Percentiles rank a stretch among this genome's conserved stretches.
Evolutionary conservation across 2,888 invertebrate species (phyloP).

Genomic region (Drosophila paramelanica): DNA sequence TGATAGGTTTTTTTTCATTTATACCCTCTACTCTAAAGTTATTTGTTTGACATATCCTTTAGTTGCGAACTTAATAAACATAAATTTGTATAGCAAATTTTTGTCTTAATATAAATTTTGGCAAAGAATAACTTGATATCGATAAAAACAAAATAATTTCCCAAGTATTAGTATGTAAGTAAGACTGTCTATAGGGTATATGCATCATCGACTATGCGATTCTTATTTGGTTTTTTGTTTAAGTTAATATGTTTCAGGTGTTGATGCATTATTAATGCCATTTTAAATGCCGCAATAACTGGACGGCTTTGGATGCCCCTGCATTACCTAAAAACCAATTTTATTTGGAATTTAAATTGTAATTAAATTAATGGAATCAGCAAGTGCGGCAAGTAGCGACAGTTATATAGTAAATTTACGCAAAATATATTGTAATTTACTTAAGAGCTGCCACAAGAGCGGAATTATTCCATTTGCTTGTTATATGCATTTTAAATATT

Average conservation of each 20-base stretch:
- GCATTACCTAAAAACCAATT: constrained; percentile 61
- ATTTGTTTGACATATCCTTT: background rate
- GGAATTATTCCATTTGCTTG: constrained; percentile 54
- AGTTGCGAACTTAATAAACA: too few relatives aligned
- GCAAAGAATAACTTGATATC: too few relatives aligned
- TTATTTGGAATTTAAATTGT: constrained; percentile 73
- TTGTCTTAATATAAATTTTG: too few relatives aligned
- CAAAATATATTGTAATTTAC: constrained; percentile 68
- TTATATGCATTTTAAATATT: constrained; percentile 46
- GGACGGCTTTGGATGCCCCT: constrained; percentile 27
- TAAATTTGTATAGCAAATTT: too few relatives aligned
- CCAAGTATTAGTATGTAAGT: too few relatives aligned
- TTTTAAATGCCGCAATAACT: constrained; percentile 69
- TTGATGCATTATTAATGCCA: constrained; percentile 74
- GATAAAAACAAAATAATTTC: too few relatives aligned
- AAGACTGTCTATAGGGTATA: constrained; percentile 1
- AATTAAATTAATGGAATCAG: constrained; percentile 68
- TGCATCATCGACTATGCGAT: background rate
- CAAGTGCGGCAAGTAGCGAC: constrained; percentile 40
- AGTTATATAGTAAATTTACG: constrained; percentile 42
- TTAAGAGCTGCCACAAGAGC: constrained; percentile 50
- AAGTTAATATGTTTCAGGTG: constrained; percentile 54
- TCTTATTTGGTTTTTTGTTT: constrained; percentile 12
- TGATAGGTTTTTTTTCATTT: constrained; percentile 18
- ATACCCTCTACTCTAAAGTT: constrained; percentile 3